phyloP scores from a whole-genome alignment of 92 coral and sea anemone genomes.

The Bergia sp. region DNA sequence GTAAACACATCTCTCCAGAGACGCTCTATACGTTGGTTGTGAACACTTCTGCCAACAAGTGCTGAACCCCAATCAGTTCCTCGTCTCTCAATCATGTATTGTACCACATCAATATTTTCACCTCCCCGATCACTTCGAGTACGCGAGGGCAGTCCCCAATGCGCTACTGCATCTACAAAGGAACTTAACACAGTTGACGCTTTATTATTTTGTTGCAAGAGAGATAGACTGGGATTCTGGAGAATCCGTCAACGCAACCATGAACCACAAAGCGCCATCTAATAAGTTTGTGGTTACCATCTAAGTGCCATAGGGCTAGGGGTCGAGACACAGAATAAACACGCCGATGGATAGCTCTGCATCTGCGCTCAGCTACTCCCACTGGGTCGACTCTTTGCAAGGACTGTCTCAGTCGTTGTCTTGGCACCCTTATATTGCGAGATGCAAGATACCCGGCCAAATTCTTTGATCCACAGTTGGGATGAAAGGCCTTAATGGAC shows the following conservation, averaged over 20 bases:
- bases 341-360: slow-evolving; percentile 59
- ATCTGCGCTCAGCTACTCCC: slow-evolving; percentile 52
- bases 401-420: slow-evolving; percentile 60
- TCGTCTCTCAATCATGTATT: slow-evolving; percentile 50
- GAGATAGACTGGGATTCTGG: background rate
- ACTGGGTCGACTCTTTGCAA: slow-evolving; percentile 66
- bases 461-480: slow-evolving; percentile 64
- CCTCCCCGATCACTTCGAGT: slow-evolving; percentile 51
- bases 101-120: slow-evolving; percentile 58
- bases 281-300: background rate
- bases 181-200: background rate
- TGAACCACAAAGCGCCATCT: background rate
- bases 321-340: slow-evolving; percentile 57
- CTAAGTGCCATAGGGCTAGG: slow-evolving; percentile 52
- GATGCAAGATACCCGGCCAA: slow-evolving; percentile 63
- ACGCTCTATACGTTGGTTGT: slow-evolving; percentile 32
- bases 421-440: slow-evolving; percentile 54
- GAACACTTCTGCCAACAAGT: slow-evolving; percentile 63
- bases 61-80: slow-evolving; percentile 64
- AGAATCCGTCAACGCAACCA: background rate
- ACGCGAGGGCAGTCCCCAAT: slow-evolving; percentile 19
- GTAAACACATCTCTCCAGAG: slow-evolving; percentile 57
- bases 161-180: background rate
- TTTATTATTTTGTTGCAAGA: background rate
- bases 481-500: slow-evolving; percentile 48